Evolutionary conservation across 2,113 vertebrate species (phyloP), one percentile per base, ranked within the genome.

Genomic region (Toxostoma redivivum): DNA sequence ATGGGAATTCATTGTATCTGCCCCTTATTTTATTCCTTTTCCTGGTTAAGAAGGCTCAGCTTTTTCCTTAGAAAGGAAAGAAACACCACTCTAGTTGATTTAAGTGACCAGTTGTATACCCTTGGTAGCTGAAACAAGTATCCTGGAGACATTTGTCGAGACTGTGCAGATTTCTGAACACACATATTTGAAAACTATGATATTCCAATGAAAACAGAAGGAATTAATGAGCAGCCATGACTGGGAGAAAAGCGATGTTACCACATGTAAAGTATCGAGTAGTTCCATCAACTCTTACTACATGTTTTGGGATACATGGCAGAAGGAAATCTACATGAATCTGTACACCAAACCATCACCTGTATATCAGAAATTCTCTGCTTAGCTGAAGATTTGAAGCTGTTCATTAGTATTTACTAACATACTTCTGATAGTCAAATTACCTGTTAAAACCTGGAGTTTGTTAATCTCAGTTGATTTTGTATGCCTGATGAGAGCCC

Each of bases 261-360:
- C 50, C 51, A 76, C 61, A 48, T 24, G 23, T 23, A 11, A 89
- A 81, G 10, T 54, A 61, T 70, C 23, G 62, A 35, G 17, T 62
- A 48, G 42, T 80, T 81, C 11, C 0, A 0, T 50, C 33, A 33
- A 17, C 3, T 27, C 37, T 69, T 45, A 67, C 19, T 60, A 45
- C 15, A 25, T 15, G 12, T 22, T 92, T 80, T 77, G 22, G 88
- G 67, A 40, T 65, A 20, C 4, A 48, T 21, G 48, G 6, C 33
- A 67, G 61, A 71, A 88, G 45, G 14, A 84, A 71, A 86, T 23
- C 35, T 64, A 54, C 30, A 5, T n/a, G 23, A 56, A 76, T 8
- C 47, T 65, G 40, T 6, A 18, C 14, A 64, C 11, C 40, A 77
- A 27, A 64, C 66, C 15, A n/a, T 61, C n/a, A 31, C 11, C 4